Evolutionary conservation across 2,113 vertebrate species (phyloP).

Genomic region (Trochalopteron elliotii): DNA sequence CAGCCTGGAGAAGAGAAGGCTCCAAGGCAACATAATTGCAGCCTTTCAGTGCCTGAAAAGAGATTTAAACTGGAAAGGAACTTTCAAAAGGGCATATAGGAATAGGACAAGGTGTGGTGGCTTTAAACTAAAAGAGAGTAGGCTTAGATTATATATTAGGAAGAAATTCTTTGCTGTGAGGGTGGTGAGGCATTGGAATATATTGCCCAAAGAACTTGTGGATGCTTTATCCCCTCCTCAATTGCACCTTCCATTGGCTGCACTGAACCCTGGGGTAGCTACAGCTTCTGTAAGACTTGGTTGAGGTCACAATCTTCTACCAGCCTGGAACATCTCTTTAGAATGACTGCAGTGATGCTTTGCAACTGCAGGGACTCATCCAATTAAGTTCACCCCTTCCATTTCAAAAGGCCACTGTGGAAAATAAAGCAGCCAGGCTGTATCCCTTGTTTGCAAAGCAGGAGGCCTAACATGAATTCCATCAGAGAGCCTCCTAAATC

Average conservation of each 20-base stretch:
- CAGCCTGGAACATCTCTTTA: not conserved
- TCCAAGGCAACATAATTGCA: not conserved
- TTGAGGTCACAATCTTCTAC: not conserved
- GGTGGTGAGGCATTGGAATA: not conserved
- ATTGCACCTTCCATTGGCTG: not conserved
- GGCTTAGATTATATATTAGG: not conserved
- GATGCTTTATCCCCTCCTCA: not conserved
- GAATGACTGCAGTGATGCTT: not conserved
- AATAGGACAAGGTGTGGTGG: not conserved
- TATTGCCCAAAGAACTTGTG: not conserved
- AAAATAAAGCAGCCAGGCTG: not conserved
- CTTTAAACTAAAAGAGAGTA: not conserved
- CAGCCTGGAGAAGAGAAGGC: not conserved
- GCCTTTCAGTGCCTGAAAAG: not conserved
- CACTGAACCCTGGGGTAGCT: not conserved
- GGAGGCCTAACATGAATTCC: not conserved
- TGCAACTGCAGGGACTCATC: not conserved
- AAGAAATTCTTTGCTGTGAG: not conserved
- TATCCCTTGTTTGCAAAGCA: not conserved
- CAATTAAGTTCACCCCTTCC: not conserved
- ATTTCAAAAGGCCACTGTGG: not conserved
- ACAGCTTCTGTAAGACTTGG: not conserved
- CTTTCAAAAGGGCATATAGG: not conserved
- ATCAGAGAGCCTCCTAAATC: not conserved
- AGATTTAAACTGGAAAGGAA: not conserved